Conservation (phyloP, 2,113 vertebrate genomes). For the Misgurnus mizolepis region DNA sequence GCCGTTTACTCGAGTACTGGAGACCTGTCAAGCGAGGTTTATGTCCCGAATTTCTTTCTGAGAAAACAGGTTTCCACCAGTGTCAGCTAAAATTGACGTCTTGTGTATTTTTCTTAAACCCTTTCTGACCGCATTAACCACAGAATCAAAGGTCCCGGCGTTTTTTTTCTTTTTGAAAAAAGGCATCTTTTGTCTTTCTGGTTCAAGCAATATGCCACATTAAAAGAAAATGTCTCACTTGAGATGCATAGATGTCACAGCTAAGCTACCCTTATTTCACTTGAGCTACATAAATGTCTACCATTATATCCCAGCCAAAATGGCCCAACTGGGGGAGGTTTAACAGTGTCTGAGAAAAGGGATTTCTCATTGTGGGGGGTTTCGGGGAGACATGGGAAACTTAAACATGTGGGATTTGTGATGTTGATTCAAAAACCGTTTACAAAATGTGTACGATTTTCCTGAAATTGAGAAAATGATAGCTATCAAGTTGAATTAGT, state of each 20-base stretch:
- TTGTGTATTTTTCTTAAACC: slow-evolving; percentile 23
- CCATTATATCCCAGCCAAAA: neutral
- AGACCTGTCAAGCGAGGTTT: slow-evolving; percentile 30
- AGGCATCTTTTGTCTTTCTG: slow-evolving; percentile 27
- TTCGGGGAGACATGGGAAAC: neutral
- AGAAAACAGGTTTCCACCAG: slow-evolving; percentile 23
- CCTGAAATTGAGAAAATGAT: neutral
- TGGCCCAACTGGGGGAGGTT: neutral
- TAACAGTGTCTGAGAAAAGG: slow-evolving; percentile 1
- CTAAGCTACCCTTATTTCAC: slow-evolving; percentile 11
- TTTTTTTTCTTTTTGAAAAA: neutral
- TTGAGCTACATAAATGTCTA: slow-evolving; percentile 30
- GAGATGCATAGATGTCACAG: neutral
- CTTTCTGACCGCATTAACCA: neutral
- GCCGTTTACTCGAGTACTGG: neutral
- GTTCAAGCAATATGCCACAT: slow-evolving; percentile 1
- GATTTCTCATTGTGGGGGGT: slow-evolving; percentile 15
- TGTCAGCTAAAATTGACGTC: slow-evolving; percentile 32
- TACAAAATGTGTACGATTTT: neutral
- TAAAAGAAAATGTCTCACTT: slow-evolving; percentile 22
- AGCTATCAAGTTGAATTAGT: neutral
- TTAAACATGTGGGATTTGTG: neutral
- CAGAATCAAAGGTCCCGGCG: neutral
- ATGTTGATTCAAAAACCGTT: slow-evolving; percentile 16
- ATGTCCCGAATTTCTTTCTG: slow-evolving; percentile 12